Percentiles rank a stretch among this genome's conserved stretches.
phyloP scores from a whole-genome alignment of 2,113 vertebrate species.

The Aythya baeri region DNA sequence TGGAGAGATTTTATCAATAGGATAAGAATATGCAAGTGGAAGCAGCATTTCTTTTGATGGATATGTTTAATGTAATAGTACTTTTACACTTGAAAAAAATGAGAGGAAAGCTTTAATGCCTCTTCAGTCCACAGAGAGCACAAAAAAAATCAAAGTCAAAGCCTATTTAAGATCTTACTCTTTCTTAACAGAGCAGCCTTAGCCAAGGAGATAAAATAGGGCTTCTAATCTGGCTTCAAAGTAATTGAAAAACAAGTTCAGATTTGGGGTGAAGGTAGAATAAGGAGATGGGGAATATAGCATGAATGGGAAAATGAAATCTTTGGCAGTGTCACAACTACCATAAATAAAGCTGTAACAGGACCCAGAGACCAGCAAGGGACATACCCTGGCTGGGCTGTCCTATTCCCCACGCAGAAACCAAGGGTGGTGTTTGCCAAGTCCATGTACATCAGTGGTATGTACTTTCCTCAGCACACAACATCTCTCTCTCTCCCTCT shows the following conservation, averaged over 20 bases:
- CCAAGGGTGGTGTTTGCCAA: not conserved
- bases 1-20: not conserved
- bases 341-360: not conserved
- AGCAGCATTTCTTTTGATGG: not conserved
- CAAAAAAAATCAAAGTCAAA: not conserved
- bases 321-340: not conserved
- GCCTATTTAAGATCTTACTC: not conserved
- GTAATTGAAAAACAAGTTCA: not conserved
- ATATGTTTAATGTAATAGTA: not conserved
- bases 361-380: not conserved
- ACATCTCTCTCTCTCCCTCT: too few relatives aligned
- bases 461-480: not conserved
- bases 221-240: not conserved
- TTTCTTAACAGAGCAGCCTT: not conserved
- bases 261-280: not conserved
- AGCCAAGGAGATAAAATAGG: not conserved
- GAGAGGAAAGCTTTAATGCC: not conserved
- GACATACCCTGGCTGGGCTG: not conserved
- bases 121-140: not conserved
- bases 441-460: accelerated
- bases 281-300: not conserved
- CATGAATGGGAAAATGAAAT: not conserved
- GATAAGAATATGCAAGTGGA: not conserved
- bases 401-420: not conserved
- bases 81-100: not conserved